Evolutionary conservation across 2,797 vertebrate species (phyloP), one percentile per base, ranked within the genome.

Genomic region (Lutjanus campechanus): DNA sequence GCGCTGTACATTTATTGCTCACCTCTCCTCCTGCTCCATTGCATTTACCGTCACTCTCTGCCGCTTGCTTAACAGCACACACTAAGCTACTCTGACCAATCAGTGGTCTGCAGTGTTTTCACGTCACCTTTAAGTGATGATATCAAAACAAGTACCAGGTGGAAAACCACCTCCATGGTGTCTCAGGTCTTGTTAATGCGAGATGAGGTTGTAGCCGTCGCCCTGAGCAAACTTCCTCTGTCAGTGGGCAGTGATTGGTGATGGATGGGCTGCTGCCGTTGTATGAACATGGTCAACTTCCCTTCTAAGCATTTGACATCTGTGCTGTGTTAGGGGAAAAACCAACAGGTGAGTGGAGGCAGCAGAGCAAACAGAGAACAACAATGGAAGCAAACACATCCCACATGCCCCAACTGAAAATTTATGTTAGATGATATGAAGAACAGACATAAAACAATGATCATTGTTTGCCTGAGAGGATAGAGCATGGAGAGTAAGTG

Each of bases 211-310:
- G 19, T 65, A 84, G 76, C 75, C 81, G 10, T 73, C 47, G 51
- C 60, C 76, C 70, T 82, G 73, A 80, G 86, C 86, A 88, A 86
- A 93, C 91, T 85, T 90, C 89, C 88, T 77, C 68, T 65, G 71
- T 56, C 80, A 46, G 12, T 15, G 49, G 58, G 29, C 36, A 17
- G 11, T 47, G 62, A 58, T 25, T 55, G 73, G 78, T 16, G 84
- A 69, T 86, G 74, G 62, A 80, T 74, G 29, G 73, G 65, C 1
- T 58, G 83, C 81, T 70, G 29, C 20, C 19, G 56, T 73, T 73
- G 50, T 50, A 51, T 65, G 22, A 64, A 67, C 40, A 19, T 73
- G 25, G 20, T 61, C 47, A 40, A 61, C 85, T 91, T 93, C 85
- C 80, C 82, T 77, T 62, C 67, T 55, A 73, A 77, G 58, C 64